Evolutionary conservation across 2,797 vertebrate species (phyloP).

Genomic region (Momotus momota): DNA sequence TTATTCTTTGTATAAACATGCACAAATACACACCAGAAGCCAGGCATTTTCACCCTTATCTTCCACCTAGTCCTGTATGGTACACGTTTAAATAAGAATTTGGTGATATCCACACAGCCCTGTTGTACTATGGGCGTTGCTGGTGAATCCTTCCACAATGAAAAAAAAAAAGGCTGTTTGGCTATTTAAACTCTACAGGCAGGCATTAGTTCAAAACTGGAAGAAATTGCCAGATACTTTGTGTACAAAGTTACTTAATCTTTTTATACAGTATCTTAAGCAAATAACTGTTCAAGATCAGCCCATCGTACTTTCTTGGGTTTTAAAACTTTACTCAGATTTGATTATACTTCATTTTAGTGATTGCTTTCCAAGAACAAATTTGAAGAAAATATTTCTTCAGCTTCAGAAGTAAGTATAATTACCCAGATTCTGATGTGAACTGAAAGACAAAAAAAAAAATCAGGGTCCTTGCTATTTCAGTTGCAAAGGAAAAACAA

Average conservation of each 20-base stretch:
- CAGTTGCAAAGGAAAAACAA: neutral
- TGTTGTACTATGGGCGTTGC: neutral
- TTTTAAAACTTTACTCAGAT: neutral
- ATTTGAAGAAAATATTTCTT: neutral
- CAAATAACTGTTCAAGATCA: neutral
- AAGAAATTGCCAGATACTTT: neutral
- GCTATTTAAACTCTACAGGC: neutral
- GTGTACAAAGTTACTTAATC: neutral
- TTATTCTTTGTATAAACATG: neutral
- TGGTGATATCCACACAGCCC: rapidly evolving
- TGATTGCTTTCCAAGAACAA: neutral
- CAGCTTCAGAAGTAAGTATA: neutral
- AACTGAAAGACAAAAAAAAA: neutral
- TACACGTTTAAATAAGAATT: neutral
- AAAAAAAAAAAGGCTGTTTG: neutral
- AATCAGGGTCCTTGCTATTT: neutral
- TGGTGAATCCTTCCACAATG: neutral
- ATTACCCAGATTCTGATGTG: neutral
- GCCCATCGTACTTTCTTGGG: rapidly evolving
- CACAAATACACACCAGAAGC: neutral
- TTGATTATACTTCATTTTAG: neutral
- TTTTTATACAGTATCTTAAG: neutral
- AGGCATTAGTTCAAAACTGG: neutral
- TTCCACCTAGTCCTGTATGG: neutral
- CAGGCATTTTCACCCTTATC: neutral